Evolutionary conservation across 2,797 vertebrate species (phyloP).

Genomic region (Chaunax sp.): DNA sequence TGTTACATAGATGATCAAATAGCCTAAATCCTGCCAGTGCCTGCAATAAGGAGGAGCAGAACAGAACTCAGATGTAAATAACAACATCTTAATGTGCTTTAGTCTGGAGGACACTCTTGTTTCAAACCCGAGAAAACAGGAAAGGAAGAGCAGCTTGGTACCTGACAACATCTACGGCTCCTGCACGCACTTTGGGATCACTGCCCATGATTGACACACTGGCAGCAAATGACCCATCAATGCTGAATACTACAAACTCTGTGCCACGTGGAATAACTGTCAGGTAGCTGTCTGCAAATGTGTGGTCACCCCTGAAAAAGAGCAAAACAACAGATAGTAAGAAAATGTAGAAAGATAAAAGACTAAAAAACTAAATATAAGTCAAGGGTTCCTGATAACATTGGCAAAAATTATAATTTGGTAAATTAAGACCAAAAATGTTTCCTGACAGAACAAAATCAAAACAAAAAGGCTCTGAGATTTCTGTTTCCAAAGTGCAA

Average conservation of each 20-base stretch:
- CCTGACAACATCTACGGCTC: constrained; percentile 98
- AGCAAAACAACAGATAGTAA: background rate
- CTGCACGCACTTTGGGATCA: constrained; percentile 96
- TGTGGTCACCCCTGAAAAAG: constrained; percentile 92
- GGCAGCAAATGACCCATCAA: constrained; percentile 97
- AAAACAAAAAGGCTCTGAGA: background rate
- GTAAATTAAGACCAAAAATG: too few species aligned
- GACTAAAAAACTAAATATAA: too few species aligned
- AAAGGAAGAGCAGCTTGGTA: constrained; percentile 58
- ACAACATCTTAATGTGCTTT: background rate
- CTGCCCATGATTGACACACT: constrained; percentile 99
- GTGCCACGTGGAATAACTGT: constrained; percentile 93
- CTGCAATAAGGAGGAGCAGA: constrained; percentile 65
- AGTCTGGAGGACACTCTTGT: background rate
- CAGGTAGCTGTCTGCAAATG: constrained; percentile 96
- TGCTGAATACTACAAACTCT: constrained; percentile 98
- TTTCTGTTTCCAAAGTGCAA: background rate
- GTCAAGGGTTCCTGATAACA: constrained; percentile 10
- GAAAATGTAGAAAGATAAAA: background rate
- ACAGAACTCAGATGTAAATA: constrained; percentile 13
- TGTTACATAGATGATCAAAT: constrained; percentile 98
- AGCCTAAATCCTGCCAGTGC: constrained; percentile 99
- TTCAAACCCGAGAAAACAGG: constrained; percentile 6
- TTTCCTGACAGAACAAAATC: background rate
- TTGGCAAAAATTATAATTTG: background rate